Conservation (phyloP, 2,888 invertebrate species). For the Anaspis maculata region DNA sequence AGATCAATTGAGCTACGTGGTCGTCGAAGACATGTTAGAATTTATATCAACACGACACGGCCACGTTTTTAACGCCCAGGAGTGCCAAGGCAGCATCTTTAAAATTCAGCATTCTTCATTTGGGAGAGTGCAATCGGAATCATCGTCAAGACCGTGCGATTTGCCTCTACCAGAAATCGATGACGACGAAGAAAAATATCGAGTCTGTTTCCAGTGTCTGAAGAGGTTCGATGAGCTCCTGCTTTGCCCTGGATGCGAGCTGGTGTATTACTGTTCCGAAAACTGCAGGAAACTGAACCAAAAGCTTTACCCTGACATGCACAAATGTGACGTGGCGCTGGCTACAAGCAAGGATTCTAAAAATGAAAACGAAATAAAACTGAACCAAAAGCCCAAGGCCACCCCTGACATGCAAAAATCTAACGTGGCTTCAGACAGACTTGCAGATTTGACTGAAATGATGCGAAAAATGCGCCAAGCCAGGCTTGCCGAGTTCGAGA, state of each 20-base stretch:
- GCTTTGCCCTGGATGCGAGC: conserved; percentile 31
- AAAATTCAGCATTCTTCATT: conserved; percentile 8
- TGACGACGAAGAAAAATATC: conserved; percentile 22
- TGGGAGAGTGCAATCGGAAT: conserved; percentile 7
- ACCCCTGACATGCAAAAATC: too few relatives aligned
- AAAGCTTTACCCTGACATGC: too few relatives aligned
- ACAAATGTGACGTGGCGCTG: too few relatives aligned
- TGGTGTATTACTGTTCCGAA: conserved; percentile 34
- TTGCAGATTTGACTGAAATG: too few relatives aligned
- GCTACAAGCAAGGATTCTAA: too few relatives aligned
- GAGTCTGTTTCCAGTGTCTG: conserved; percentile 35
- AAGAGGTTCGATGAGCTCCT: conserved; percentile 20
- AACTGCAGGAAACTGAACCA: conserved; percentile 29
- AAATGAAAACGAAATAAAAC: too few relatives aligned
- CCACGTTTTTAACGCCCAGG: too few relatives aligned
- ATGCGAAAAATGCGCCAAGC: too few relatives aligned
- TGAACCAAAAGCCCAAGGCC: too few relatives aligned
- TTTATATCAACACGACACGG: conserved; percentile 7
- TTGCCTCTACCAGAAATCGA: conserved; percentile 11
- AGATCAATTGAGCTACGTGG: conserved; percentile 13
- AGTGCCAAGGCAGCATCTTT: too few relatives aligned
- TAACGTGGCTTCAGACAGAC: too few relatives aligned
- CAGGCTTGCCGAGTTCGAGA: too few relatives aligned
- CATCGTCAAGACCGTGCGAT: conserved; percentile 1
- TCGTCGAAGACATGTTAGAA: conserved; percentile 14